Evolutionary conservation across 1,140 invertebrate genomes (phyloP), one percentile per base, ranked within the genome.

Genomic region (Brachionus plicatilis): DNA sequence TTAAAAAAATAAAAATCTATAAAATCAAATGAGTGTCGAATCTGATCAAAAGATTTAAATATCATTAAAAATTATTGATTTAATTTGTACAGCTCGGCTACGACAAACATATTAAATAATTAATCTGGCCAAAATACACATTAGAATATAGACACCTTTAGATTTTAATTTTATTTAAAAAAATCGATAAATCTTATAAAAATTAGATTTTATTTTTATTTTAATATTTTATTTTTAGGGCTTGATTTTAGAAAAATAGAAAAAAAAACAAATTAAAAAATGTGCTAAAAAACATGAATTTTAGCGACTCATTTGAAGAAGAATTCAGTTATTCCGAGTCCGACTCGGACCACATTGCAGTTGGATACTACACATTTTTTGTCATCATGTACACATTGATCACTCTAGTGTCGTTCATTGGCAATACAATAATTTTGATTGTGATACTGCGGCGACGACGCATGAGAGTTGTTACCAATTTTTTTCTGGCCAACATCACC

Each of bases 401-500:
- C 9, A 82, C 79, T 20, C 0, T 66, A 7, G 24, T 82, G 20
- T 82, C 79, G 12, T 27, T 68, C 9, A 24, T 68, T 20, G 65
- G 79, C 12, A 82, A 82, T 65, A 41, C 65, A 12, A 60, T 82
- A 12, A 82, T 82, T 27, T 8, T 82, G 27, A 65, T 82, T 37
- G 79, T 82, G 20, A 60, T 82, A 68, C 9, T 82, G 24, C n/a
- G 79, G 37, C 79, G 53, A n/a, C 37, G 79, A 60, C 33, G 65
- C 12, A 60, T 82, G 79, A 60, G 79, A 82, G 24, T 68, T 45
- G 79, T 82, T 27, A 82, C 79, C 3, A 82, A 82, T 47, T 68
- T 82, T 60, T 82, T 82, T 27, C 33, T 82, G 14, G 79, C 79
- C 50, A 82, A 82, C 41, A 82, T 82, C 17, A 82, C 79, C 20